Evolutionary conservation across 2,113 vertebrate species (phyloP), one percentile per base, ranked within the genome.

Genomic region (Calidris pugnax): DNA sequence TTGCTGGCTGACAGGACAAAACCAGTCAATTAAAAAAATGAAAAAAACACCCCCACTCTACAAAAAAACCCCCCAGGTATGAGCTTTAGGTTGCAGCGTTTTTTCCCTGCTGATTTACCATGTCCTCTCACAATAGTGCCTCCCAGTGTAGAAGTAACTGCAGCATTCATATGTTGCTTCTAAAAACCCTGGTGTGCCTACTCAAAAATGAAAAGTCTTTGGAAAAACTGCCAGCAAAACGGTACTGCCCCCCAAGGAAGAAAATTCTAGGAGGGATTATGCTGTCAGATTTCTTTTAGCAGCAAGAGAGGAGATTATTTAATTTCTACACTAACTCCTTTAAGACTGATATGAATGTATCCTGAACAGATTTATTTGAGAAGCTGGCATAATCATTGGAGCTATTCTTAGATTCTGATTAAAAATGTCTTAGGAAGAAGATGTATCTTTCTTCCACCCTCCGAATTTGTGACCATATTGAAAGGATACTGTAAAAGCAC

Each of bases 401-500:
- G 72, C 76, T 95, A 62, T 90, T 88, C n/a, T 74, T 88, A 78
- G 83, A 20, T 77, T 69, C 32, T 73, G 72, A 86, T 92, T 86
- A 74, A 90, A 94, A 93, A 53, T 1, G 2, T 80, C 68, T 83
- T 80, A 45, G 45, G 21, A 62, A 53, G 73, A 81, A 23, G 37
- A 75, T 45, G 14, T 76, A 12, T 80, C 53, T 87, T 88, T 84
- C 26, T 90, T 59, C 72, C 26, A 66, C 72, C 57, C n/a, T 86
- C 76, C n/a, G n/a, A 74, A 93, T 94, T 71, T 81, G 68, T 89
- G 72, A 14, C 76, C 26, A 2, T 86, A 35, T 55, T 89, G 76
- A 96, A 92, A 47, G 72, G 55, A 19, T 55, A 59, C 33, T 55
- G 18, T 77, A 63, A 86, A 78, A 78, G 47, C 60, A 87, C 39